Conservation (phyloP, 2,797 vertebrate species). For the Potorous gilbertii region DNA sequence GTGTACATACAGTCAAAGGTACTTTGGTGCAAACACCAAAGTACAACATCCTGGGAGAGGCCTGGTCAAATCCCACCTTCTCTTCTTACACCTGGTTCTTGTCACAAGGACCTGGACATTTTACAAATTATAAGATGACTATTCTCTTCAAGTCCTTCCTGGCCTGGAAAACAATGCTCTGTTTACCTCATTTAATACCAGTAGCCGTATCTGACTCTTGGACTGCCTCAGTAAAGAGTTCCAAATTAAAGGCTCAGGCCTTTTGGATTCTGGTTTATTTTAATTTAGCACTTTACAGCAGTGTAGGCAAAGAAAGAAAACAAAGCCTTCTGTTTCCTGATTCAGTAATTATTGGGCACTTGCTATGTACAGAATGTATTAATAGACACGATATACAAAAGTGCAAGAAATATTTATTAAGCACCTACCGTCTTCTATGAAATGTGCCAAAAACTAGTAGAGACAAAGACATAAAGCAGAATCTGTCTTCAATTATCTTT, state of each 20-base stretch:
- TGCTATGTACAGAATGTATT: not conserved
- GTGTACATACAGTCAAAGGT: slow-evolving; percentile 9
- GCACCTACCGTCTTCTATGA: not conserved
- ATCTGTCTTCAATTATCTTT: not conserved
- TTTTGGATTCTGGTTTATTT: not conserved
- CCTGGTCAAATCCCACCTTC: not conserved
- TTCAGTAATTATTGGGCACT: not conserved
- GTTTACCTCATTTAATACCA: not conserved
- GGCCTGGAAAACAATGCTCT: not conserved
- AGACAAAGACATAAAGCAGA: not conserved
- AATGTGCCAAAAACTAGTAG: not conserved
- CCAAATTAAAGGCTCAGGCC: slow-evolving; percentile 19
- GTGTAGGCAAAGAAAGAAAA: not conserved
- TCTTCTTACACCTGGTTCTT: slow-evolving; percentile 35
- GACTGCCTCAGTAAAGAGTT: slow-evolving; percentile 9
- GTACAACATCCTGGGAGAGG: slow-evolving; percentile 13
- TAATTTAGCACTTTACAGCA: not conserved
- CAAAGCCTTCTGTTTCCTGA: not conserved
- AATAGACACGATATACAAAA: not conserved
- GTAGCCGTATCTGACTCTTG: slow-evolving; percentile 14
- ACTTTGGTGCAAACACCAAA: slow-evolving; percentile 31
- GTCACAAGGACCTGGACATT: not conserved
- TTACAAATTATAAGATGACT: not conserved
- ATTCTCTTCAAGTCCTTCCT: not conserved
- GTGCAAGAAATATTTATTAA: not conserved